Percentiles rank a stretch among this genome's conserved stretches.
Evolutionary conservation across 2,797 vertebrate genomes (phyloP).

Genomic region (Cyprinella venusta): DNA sequence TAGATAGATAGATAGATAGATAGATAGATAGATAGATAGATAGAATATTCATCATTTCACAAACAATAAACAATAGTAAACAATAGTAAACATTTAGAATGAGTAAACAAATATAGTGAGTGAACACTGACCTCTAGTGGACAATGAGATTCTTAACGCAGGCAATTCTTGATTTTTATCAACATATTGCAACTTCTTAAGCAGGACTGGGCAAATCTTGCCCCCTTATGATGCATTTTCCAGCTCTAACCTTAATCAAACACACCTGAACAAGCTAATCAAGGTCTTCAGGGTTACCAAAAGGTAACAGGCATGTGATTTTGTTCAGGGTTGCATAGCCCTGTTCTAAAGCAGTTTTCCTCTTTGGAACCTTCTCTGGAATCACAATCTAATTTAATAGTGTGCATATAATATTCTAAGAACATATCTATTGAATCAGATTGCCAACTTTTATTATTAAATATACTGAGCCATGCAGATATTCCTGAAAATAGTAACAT

Average conservation of each 20-base stretch:
- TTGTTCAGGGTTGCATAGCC: neutral
- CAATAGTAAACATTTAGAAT: no score
- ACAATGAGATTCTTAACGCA: neutral
- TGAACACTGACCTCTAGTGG: conserved; percentile 33
- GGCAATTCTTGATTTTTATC: no score
- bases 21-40: no score
- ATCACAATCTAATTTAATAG: neutral
- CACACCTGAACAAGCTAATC: neutral
- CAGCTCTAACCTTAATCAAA: neutral
- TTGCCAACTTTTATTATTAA: neutral
- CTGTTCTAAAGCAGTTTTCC: neutral
- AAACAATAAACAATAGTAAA: no score
- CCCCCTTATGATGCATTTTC: neutral
- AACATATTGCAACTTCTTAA: no score
- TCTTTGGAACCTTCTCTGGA: neutral
- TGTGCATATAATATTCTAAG: neutral
- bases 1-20: no score
- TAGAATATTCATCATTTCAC: neutral
- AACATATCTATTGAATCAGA: neutral
- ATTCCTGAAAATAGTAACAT: neutral
- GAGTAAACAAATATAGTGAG: neutral
- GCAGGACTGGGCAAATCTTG: neutral
- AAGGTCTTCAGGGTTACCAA: neutral
- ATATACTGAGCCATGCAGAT: neutral
- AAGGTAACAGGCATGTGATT: neutral